Evolutionary conservation across 2,113 vertebrate species (phyloP).

Genomic region (Anarhynchus alexandrinus): DNA sequence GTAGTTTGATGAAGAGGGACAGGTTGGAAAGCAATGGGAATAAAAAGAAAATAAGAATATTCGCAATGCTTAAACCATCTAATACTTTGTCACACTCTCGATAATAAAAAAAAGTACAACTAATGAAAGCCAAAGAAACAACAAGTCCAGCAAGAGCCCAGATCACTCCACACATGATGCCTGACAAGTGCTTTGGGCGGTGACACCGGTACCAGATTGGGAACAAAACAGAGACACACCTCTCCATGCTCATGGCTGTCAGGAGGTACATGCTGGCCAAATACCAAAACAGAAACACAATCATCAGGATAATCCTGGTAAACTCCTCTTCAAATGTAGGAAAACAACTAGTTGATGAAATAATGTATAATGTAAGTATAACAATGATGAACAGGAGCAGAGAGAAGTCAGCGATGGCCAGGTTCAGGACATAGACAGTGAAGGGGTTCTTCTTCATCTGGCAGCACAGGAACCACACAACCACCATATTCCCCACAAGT

Average conservation of each 20-base stretch:
- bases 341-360: no score
- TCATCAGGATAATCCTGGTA: not conserved
- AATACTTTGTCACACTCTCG: fast-evolving
- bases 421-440: slow-evolving; percentile 60
- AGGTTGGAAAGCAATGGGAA: not conserved
- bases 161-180: not conserved
- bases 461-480: slow-evolving; percentile 60
- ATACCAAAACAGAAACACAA: not conserved
- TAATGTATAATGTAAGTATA: no score
- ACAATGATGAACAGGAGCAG: not conserved
- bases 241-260: not conserved
- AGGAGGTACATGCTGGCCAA: not conserved
- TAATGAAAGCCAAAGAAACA: not conserved
- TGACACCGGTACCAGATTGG: not conserved
- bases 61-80: not conserved
- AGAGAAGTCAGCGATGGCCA: slow-evolving; percentile 54
- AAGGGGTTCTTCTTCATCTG: slow-evolving; percentile 55
- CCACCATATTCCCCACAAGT: slow-evolving; percentile 57
- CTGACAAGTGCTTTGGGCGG: not conserved
- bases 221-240: not conserved
- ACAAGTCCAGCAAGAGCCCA: not conserved
- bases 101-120: no score
- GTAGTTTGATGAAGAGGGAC: not conserved
- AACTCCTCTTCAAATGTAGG: not conserved
- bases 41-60: not conserved